phyloP scores from a whole-genome alignment of 2,797 vertebrate species.

The Eospalax fontanierii region DNA sequence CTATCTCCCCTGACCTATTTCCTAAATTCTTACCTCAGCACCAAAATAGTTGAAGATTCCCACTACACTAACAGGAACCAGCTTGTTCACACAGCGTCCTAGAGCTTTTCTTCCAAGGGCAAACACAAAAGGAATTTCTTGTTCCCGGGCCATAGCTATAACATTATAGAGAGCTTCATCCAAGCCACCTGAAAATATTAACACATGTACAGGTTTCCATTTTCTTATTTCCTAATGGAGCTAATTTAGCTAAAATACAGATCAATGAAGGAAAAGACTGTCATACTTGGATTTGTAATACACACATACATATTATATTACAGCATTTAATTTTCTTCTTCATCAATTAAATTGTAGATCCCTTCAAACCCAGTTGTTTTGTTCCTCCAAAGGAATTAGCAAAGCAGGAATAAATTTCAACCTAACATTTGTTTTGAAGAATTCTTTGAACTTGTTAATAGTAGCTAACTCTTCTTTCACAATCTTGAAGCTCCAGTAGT shows the following conservation, averaged over 20 bases:
- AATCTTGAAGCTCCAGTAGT: background rate
- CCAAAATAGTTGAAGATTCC: constrained; percentile 99
- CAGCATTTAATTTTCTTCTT: background rate
- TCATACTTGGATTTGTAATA: constrained; percentile 1
- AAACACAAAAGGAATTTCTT: constrained; percentile 99
- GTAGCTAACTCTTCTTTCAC: background rate
- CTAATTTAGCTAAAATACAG: background rate
- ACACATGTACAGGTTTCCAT: background rate
- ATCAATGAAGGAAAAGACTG: background rate
- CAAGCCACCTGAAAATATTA: constrained; percentile 93
- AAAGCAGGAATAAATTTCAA: constrained; percentile 35
- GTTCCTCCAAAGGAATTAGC: constrained; percentile 3
- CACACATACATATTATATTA: background rate
- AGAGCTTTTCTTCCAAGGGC: constrained; percentile 98
- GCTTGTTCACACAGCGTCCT: constrained; percentile 98
- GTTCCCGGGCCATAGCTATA: constrained; percentile 98
- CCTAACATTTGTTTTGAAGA: constrained; percentile 1
- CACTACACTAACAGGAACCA: constrained; percentile 98
- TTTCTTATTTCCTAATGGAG: constrained; percentile 28
- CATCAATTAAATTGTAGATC: constrained; percentile 50
- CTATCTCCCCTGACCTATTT: background rate
- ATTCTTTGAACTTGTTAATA: constrained; percentile 27
- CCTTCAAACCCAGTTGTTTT: constrained; percentile 48
- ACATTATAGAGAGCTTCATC: constrained; percentile 99
- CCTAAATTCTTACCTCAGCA: constrained; percentile 93